Evolutionary conservation across 2,888 invertebrate genomes (phyloP).

Genomic region (Scrobipalpa costella): DNA sequence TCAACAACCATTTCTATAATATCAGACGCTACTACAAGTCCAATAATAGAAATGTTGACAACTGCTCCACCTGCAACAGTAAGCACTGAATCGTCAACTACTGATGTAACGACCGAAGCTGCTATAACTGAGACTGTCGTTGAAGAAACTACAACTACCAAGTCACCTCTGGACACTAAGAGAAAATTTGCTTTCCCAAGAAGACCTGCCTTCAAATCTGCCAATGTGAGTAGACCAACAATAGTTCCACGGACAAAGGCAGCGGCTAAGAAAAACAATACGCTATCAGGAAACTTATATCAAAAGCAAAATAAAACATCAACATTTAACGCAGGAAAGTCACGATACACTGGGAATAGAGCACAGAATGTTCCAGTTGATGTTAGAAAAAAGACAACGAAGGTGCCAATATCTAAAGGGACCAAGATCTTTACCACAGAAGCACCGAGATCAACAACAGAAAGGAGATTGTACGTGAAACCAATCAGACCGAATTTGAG

Average conservation of each 20-base stretch:
- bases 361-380: conserved; percentile 73
- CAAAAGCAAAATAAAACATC: conserved; percentile 65
- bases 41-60: conserved; percentile 47
- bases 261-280: conserved; percentile 56
- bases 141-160: conserved; percentile 61
- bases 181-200: conserved; percentile 71
- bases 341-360: conserved; percentile 62
- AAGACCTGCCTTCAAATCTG: conserved; percentile 60
- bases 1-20: conserved; percentile 38
- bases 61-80: conserved; percentile 40
- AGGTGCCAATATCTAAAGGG: conserved; percentile 33
- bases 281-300: conserved; percentile 46
- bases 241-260: conserved; percentile 39
- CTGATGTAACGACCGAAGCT: conserved; percentile 27
- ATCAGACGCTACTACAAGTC: conserved; percentile 41
- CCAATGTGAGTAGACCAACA: conserved; percentile 57
- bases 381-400: conserved; percentile 54
- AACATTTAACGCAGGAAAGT: conserved; percentile 59
- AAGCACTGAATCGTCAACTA: conserved; percentile 39
- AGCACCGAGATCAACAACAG: conserved; percentile 63
- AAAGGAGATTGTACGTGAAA: conserved; percentile 64
- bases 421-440: conserved; percentile 64
- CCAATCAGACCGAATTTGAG: conserved; percentile 66
- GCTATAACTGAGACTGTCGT: conserved; percentile 41
- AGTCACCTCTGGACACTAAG: conserved; percentile 61